Base-by-base conservation (phyloP, 1,140 invertebrate genomes). In the Octopus sinensis region DNA sequence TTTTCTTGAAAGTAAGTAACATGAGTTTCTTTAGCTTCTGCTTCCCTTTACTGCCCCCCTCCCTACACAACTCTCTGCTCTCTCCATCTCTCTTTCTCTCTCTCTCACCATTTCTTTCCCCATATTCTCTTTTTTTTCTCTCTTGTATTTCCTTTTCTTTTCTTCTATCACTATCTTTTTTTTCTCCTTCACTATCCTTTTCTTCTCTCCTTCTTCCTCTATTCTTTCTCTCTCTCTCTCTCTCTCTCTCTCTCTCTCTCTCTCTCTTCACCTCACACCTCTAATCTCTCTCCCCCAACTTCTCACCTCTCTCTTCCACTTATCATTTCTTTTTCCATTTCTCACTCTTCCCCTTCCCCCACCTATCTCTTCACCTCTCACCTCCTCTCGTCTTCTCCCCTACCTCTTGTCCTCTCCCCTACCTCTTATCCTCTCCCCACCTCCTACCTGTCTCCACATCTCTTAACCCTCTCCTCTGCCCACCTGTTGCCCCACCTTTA, bases 1-100 rank as follows among this genome's bases (percentile, higher is more conserved):
- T n/a, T 56, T 86, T 23, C 78, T 54, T 43, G 85, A 82, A 54
- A 79, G 83, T 4, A 79, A 51, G 78, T 23, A 54, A 68, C 52
- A 77, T 43, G 17, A 23, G 77, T 73, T 17, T 62, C 17, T 62
- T 17, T 4, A 12, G 9, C 56, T 62, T 62, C 17, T 62, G 9
- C 17, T 17, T 62, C 17, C 17, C 56, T 62, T 62, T 62, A 12
- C 17, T 62, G 9, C 56, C 17, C 17, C 17, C 56, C 17, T 4
- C 17, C 17, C 17, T 52, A 77, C 23, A 51, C 43, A 81, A 54
- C 56, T 62, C 1, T 62, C 56, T 62, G 7, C 17, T 17, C 17
- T 62, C 17, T 62, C 17, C 17, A 7, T 62, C 17, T 62, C 56
- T 62, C 56, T 62, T 62, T 62, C 56, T 62, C 23, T 23, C 23